Evolutionary conservation across 2,113 vertebrate species (phyloP).

Genomic region (Irena cyanogastra): DNA sequence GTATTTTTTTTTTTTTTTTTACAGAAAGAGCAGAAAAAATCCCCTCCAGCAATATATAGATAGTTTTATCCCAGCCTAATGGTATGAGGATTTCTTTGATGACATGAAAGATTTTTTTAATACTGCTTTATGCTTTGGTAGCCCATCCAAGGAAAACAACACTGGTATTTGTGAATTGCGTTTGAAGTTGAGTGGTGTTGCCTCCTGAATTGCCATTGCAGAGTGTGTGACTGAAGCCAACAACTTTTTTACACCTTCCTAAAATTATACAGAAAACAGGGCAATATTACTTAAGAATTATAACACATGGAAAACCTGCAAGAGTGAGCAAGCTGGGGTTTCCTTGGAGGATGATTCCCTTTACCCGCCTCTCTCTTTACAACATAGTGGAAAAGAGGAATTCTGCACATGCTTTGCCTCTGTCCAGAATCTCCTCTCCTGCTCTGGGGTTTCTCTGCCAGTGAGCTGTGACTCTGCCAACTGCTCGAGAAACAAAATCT

Average conservation of each 20-base stretch:
- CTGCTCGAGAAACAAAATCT: conserved; percentile 10
- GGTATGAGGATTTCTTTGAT: background rate
- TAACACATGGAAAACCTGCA: background rate
- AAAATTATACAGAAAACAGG: background rate
- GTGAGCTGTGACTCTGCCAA: conserved; percentile 1
- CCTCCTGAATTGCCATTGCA: background rate
- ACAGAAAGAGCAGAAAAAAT: background rate
- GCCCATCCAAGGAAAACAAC: background rate
- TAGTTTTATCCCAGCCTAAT: background rate
- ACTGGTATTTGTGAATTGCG: too few relatives aligned
- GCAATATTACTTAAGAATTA: background rate
- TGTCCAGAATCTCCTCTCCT: background rate
- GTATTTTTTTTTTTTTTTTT: background rate
- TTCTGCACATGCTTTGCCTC: background rate
- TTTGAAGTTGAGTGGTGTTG: background rate
- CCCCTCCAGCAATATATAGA: background rate
- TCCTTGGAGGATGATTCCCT: background rate
- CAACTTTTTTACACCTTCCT: background rate
- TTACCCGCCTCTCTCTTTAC: background rate
- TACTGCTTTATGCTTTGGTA: background rate
- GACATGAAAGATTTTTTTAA: background rate
- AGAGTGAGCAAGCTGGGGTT: background rate
- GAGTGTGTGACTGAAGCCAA: background rate
- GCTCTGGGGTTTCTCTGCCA: background rate
- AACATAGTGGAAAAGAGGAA: background rate